Base-by-base conservation (phyloP, 1,140 invertebrate genomes). In the Holcopasites calliopsidis region DNA sequence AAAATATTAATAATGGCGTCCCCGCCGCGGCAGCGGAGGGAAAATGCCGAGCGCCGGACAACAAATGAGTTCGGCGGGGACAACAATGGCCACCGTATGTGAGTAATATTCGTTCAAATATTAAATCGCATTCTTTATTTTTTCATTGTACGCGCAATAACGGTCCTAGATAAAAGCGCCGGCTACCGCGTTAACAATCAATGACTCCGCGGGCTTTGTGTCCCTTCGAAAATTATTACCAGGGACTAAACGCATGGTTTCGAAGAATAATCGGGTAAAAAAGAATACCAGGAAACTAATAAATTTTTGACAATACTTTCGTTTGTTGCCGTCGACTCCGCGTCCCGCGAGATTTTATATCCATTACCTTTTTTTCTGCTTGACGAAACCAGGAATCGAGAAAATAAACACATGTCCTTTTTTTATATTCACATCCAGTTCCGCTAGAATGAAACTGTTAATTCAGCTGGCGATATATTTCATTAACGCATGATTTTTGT, bases 1-100 rank as follows among this genome's bases (percentile, higher is more conserved):
- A 88, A 88, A 88, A 86, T 87, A 86, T 88, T 87, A 86, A 87
- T 83, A 87, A 86, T 85, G 73, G 83, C 73, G 77, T 66, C 75
- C 68, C 60, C 73, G 44, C 40, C 61, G 72, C 33, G 49, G 60
- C 47, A 42, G 57, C 64, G 35, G 35, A 28, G 66, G 62, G 76
- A 74, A 74, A 78, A 83, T 73, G 76, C 64, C 73, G 76, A 28
- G 64, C 72, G 77, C 64, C 71, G 78, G 80, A 77, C 80, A 82
- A 82, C 73, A 82, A 82, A 82, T 80, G 80, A 82, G 79, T 77
- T 77, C 49, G 74, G 64, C 68, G 47, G 52, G 60, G 66, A 70
- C 55, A 75, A 85, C 80, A 85, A 85, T 80, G 61, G 64, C 72
- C 72, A 49, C 77, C 77, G 49, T 61, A 73, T 61, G 61, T 49